Conservation (phyloP, 64 coral and sea anemone species). For the Cladopsammia gracilis region DNA sequence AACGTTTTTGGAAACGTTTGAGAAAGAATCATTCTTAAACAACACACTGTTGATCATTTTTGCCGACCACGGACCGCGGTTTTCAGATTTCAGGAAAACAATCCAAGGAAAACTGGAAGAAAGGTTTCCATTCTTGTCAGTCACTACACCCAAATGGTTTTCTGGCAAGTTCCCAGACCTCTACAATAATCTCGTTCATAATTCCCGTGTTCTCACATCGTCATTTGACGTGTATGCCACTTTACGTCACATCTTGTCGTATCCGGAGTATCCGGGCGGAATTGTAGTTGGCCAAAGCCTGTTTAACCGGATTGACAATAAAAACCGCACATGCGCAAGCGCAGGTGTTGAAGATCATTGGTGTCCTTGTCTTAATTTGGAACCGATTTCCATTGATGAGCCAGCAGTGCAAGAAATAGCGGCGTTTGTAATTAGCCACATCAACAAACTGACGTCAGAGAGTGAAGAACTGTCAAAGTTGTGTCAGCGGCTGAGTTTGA, state of each 20-base stretch:
- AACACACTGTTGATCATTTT: constrained; percentile 51
- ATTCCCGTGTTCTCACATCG: constrained; percentile 44
- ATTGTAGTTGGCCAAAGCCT: constrained; percentile 41
- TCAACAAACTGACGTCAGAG: constrained; percentile 15
- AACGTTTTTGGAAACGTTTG: background rate
- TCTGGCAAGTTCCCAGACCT: constrained; percentile 10
- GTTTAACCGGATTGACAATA: constrained; percentile 19
- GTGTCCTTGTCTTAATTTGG: constrained; percentile 59
- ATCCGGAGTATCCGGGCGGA: constrained; percentile 20
- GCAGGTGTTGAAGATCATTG: constrained; percentile 60
- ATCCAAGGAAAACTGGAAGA: constrained; percentile 79
- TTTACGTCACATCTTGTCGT: constrained; percentile 47
- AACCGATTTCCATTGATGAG: background rate
- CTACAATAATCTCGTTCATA: constrained; percentile 21
- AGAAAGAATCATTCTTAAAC: background rate
- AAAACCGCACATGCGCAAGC: constrained; percentile 32
- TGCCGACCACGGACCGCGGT: constrained; percentile 55
- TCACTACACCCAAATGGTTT: constrained; percentile 65
- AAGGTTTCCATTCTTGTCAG: constrained; percentile 50
- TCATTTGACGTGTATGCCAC: constrained; percentile 70
- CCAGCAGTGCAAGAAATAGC: background rate
- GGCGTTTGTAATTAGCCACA: background rate
- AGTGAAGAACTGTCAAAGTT: background rate
- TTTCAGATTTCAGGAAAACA: constrained; percentile 35
- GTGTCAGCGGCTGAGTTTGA: constrained; percentile 23